Evolutionary conservation across 2,888 invertebrate species (phyloP), one percentile per base, ranked within the genome.

Genomic region (Drosophila yooni): DNA sequence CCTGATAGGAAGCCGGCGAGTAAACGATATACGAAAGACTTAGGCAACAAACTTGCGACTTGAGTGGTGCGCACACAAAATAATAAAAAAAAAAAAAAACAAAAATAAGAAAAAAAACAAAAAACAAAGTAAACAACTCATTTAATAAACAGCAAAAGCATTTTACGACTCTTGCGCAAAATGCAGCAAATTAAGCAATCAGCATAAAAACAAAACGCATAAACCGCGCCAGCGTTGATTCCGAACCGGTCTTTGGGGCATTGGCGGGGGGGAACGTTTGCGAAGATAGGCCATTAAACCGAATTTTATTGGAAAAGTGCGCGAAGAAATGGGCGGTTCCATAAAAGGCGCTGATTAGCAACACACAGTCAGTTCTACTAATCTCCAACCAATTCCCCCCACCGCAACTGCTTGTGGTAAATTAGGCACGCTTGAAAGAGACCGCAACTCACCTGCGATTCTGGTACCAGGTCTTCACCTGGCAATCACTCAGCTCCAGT

Each of bases 381-480:
- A 25, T 29, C 52, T 57, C 5, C 33, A 34, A 8, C 34, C 33
- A 6, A 54, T 18, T 54, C 52, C 33, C n/a, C 53, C 2, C 15
- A 54, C 21, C 25, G 18, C 43, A 13, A 29, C 15, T 21, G 5
- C 3, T 53, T 13, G 27, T 57, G 57, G 36, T 38, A 50, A 77
- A 62, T 70, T 74, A 81, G 64, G 48, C 34, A 38, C 36, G 34
- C 25, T 52, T 66, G 63, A 79, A 79, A 79, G 67, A 38, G 15
- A 27, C 88, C 79, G 79, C 62, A 63, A 82, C 95, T 95, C 93
- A 98, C 99, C 99, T 96, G 95, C 99, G 95, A 94, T 99, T 99
- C 94, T 99, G 99, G 94, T 99, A 99, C 99, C 99, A 99, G 90
- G 99, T 99, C 94, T 99, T 99, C 93, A 99, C 99, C 95, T 99